Percentiles rank a stretch among this genome's conserved stretches.
These are phyloP conservation scores for Enteromius paludinosus DNA, from an alignment of 2,797 vertebrate species.

Conservation along the genomic window DNA sequence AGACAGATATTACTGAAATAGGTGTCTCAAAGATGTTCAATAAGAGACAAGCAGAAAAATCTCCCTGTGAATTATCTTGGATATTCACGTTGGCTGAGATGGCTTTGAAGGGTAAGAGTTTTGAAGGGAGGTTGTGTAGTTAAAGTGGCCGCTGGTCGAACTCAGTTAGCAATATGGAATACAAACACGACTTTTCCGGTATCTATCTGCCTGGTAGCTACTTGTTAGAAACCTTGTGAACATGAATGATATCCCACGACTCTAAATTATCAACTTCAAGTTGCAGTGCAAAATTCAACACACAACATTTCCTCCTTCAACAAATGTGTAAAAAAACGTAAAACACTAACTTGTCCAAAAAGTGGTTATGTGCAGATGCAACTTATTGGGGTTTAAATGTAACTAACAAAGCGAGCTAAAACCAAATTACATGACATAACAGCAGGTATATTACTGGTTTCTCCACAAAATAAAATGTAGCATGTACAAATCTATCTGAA, in stretches of 20 bases:
- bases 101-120: background rate
- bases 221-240: background rate
- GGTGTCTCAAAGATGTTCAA: background rate
- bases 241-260: background rate
- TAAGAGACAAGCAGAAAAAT: background rate
- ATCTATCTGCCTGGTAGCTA: background rate
- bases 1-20: conserved; percentile 1
- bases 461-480: background rate
- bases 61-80: background rate
- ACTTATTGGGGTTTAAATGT: conserved; percentile 10
- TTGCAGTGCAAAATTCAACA: conserved; percentile 11
- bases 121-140: background rate
- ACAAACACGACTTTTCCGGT: background rate
- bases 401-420: conserved; percentile 6
- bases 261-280: background rate
- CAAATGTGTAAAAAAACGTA: background rate
- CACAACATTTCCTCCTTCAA: background rate
- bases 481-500: background rate
- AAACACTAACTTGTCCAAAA: conserved; percentile 3
- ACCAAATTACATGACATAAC: background rate
- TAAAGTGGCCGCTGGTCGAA: background rate
- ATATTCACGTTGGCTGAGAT: background rate
- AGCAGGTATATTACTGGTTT: conserved; percentile 11
- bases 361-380: conserved; percentile 9
- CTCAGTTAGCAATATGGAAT: background rate